A percentile compares a stretch with the other conserved stretches of the same genome.
Evolutionary conservation across 2,888 invertebrate genomes (phyloP).

Genomic region (Lymantria dispar): DNA sequence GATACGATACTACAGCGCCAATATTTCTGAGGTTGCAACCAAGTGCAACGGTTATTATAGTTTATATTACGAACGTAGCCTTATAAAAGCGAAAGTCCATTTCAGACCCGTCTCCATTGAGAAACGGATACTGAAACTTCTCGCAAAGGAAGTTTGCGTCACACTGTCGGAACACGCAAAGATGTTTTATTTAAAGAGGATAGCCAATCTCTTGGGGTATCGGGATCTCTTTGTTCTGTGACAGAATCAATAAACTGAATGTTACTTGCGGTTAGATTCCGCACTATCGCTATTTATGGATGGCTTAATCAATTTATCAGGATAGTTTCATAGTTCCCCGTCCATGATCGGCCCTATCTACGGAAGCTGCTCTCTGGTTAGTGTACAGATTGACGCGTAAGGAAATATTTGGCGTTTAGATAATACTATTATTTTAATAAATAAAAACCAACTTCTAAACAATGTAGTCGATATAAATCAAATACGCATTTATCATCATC

Average conservation of each 20-base stretch:
- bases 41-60: no score
- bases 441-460: no score
- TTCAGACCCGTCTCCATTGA: neutral
- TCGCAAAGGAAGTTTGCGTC: constrained; percentile 1
- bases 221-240: constrained; percentile 2
- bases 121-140: neutral
- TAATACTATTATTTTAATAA: no score
- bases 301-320: constrained; percentile 5
- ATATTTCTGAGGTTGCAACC: no score
- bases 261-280: neutral
- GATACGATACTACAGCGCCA: no score
- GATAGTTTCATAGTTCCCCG: neutral
- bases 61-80: neutral
- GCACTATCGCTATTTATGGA: constrained; percentile 3
- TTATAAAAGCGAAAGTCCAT: neutral
- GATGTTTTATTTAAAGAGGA: constrained; percentile 2
- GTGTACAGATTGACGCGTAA: neutral
- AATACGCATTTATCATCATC: no score
- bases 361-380: neutral
- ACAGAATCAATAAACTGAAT: constrained; percentile 6
- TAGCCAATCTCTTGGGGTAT: constrained; percentile 16
- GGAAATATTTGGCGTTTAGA: neutral
- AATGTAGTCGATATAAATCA: no score
- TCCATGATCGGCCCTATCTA: constrained; percentile 1
- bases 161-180: neutral